phyloP scores from a whole-genome alignment of 2,797 vertebrate genomes.

The Phaenicophaeus curvirostris region DNA sequence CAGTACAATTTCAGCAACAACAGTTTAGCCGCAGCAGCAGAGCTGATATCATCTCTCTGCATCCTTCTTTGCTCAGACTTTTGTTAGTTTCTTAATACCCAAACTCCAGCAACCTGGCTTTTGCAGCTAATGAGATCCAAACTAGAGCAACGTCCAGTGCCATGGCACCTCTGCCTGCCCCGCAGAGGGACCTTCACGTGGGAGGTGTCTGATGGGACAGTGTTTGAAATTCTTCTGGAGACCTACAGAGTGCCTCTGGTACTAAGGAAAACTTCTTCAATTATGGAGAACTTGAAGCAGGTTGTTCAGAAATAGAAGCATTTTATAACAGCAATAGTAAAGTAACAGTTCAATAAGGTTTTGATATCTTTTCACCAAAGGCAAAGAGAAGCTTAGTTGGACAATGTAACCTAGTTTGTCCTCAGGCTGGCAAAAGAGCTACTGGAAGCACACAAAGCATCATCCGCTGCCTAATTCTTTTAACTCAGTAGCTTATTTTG shows the following conservation, averaged over 20 bases:
- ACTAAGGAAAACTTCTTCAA: neutral
- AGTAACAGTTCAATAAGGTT: neutral
- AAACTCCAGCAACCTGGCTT: neutral
- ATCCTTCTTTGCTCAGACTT: neutral
- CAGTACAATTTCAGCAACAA: neutral
- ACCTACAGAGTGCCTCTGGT: neutral
- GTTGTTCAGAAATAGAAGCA: neutral
- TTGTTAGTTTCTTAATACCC: neutral
- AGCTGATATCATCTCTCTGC: neutral
- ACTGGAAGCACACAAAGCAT: neutral
- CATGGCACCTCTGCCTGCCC: neutral
- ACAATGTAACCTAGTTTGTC: neutral
- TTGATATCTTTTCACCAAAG: neutral
- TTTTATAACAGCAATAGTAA: neutral
- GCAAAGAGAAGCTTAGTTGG: neutral
- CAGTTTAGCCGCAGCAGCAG: neutral
- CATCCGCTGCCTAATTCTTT: neutral
- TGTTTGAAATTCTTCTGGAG: neutral
- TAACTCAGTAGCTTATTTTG: neutral
- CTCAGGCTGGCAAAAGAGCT: neutral
- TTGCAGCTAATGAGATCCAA: neutral
- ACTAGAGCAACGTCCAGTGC: neutral
- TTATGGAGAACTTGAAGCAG: neutral
- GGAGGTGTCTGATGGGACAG: neutral
- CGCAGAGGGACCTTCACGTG: fast-evolving